Evolutionary conservation across 1,140 invertebrate species (phyloP).

Genomic region (Fopius arisanus): DNA sequence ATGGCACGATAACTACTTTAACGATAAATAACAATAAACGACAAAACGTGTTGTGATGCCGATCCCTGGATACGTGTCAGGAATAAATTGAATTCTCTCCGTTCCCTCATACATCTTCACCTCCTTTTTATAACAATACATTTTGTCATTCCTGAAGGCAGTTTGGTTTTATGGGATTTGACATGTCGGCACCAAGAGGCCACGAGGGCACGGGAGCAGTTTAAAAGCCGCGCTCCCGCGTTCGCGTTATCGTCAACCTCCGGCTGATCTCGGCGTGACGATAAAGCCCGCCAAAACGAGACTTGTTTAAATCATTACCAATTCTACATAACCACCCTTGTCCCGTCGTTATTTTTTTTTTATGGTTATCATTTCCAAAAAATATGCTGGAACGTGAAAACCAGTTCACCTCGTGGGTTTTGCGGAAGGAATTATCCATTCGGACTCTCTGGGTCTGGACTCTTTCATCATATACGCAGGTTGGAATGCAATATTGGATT

Average conservation of each 20-base stretch:
- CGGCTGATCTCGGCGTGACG: conserved; percentile 14
- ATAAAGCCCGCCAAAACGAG: conserved; percentile 19
- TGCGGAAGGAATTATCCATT: not conserved
- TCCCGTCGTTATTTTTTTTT: too few relatives aligned
- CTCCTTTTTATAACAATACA: too few relatives aligned
- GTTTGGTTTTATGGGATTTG: conserved; percentile 17
- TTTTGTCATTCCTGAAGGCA: not conserved
- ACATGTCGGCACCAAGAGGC: not conserved
- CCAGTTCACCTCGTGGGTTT: not conserved
- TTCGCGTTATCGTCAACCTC: too few relatives aligned
- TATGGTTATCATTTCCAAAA: too few relatives aligned
- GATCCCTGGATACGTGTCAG: too few relatives aligned
- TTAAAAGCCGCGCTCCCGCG: not conserved
- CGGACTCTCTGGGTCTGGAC: too few relatives aligned
- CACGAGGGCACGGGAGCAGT: conserved; percentile 12
- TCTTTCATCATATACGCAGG: not conserved
- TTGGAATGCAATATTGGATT: not conserved
- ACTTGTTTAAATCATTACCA: conserved; percentile 5
- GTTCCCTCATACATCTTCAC: too few relatives aligned
- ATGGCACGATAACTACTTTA: too few relatives aligned
- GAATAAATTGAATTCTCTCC: too few relatives aligned
- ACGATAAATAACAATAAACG: too few relatives aligned
- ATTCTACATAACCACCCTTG: not conserved
- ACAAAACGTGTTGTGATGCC: too few relatives aligned
- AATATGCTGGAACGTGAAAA: not conserved